These are phyloP conservation scores for Teleopsis dalmanni DNA, from an alignment of 1,140 invertebrate species.

Conservation along the genomic window DNA sequence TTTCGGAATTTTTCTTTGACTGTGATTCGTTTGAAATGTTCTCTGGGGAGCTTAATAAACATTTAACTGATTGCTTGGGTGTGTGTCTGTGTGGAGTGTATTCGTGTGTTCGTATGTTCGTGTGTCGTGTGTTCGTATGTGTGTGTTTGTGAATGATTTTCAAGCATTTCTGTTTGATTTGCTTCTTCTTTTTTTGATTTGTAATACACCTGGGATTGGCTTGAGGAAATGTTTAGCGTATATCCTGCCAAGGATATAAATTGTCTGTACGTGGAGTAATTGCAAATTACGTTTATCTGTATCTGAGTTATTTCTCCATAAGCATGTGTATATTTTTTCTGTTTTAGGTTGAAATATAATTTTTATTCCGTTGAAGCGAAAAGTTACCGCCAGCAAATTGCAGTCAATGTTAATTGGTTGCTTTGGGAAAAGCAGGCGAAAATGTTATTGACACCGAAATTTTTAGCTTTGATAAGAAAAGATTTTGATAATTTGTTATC, in stretches of 20 bases:
- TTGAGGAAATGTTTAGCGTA: slow-evolving; percentile 3
- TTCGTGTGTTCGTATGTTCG: not conserved
- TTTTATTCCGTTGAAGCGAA: not conserved
- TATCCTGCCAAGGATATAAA: slow-evolving; percentile 39
- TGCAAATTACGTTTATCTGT: slow-evolving; percentile 34
- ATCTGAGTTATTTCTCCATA: too few relatives aligned
- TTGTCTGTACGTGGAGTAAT: slow-evolving; percentile 44
- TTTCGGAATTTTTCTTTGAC: not conserved
- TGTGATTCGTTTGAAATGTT: not conserved
- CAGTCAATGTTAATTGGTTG: slow-evolving; percentile 8
- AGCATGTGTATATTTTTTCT: not conserved
- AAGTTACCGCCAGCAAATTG: slow-evolving; percentile 7
- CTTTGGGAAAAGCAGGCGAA: not conserved
- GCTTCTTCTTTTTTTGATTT: slow-evolving; percentile 41
- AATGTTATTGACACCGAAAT: slow-evolving; percentile 32
- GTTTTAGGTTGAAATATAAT: not conserved
- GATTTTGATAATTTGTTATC: too few relatives aligned
- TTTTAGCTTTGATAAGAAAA: too few relatives aligned
- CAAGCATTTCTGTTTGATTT: not conserved
- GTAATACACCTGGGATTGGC: slow-evolving; percentile 41
- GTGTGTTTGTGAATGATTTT: slow-evolving; percentile 4
- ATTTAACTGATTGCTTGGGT: slow-evolving; percentile 44
- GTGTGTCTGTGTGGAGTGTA: not conserved
- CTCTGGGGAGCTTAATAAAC: slow-evolving; percentile 34
- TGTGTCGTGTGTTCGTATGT: slow-evolving; percentile 20